phyloP scores from a whole-genome alignment of 2,113 vertebrate genomes.

The Aegithalos caudatus region DNA sequence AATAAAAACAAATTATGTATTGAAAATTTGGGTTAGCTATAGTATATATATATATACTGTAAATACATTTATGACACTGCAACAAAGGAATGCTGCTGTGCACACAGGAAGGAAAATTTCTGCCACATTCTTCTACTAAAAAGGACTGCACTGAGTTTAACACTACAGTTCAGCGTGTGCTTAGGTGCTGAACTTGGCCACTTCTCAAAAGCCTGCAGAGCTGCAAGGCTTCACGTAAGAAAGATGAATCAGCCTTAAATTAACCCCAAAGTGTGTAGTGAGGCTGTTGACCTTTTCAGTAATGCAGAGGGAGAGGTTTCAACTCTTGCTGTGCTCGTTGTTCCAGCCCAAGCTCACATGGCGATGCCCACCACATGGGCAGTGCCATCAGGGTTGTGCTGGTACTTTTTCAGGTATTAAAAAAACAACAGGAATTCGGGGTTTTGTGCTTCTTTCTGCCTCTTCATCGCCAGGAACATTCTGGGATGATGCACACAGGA shows the following conservation, averaged over 20 bases:
- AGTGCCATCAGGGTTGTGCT: accelerated
- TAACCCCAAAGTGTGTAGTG: background rate
- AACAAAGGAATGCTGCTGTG: background rate
- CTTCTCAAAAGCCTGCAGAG: background rate
- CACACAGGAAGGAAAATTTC: background rate
- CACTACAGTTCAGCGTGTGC: background rate
- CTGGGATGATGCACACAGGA: background rate
- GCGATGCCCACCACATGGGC: background rate
- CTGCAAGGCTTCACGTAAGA: background rate
- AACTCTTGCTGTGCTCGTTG: background rate
- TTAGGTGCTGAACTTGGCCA: background rate
- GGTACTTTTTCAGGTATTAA: background rate
- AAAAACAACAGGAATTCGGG: background rate
- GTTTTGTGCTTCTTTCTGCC: background rate
- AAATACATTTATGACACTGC: background rate
- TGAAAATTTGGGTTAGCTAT: background rate
- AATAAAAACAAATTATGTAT: background rate
- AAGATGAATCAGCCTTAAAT: background rate
- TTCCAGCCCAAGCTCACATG: background rate
- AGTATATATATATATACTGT: background rate
- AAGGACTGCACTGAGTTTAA: background rate
- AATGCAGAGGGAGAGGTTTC: background rate
- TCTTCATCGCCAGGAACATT: background rate
- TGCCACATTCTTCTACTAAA: background rate
- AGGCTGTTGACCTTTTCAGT: background rate